Evolutionary conservation across 1,140 invertebrate genomes (phyloP).

Genomic region (Phymastichus coffea): DNA sequence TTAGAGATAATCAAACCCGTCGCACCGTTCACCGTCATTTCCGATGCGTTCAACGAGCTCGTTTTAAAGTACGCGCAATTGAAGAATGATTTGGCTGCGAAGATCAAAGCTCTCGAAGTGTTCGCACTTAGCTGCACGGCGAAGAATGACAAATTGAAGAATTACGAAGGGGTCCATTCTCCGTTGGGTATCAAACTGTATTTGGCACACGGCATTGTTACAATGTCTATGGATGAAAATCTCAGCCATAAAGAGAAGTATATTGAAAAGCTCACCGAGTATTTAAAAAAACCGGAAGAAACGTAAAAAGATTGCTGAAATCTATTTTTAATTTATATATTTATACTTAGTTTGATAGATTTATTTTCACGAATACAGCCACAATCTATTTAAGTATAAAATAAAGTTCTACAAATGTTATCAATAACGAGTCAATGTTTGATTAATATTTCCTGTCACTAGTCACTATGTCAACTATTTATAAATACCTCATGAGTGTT

Average conservation of each 20-base stretch:
- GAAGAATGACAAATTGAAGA: background rate
- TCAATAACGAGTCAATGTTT: no score
- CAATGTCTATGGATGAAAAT: background rate
- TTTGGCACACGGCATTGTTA: constrained; percentile 1
- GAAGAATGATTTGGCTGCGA: background rate
- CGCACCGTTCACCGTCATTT: background rate
- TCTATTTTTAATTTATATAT: background rate
- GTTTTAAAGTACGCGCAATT: background rate
- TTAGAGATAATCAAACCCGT: background rate
- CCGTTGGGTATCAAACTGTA: background rate
- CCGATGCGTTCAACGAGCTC: background rate
- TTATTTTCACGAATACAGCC: no score
- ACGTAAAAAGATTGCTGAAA: background rate
- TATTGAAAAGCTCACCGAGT: background rate
- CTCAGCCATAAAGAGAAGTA: background rate
- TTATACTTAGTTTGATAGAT: no score
- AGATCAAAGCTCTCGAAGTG: background rate
- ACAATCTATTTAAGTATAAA: no score
- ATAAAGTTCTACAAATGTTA: no score
- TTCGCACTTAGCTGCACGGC: background rate
- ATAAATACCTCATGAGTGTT: no score
- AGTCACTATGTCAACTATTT: no score
- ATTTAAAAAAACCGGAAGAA: background rate
- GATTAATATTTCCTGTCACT: no score
- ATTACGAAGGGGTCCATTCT: background rate